These are phyloP conservation scores for Eupsilia transversa DNA, from an alignment of 2,888 invertebrate species.

Conservation along the genomic window DNA sequence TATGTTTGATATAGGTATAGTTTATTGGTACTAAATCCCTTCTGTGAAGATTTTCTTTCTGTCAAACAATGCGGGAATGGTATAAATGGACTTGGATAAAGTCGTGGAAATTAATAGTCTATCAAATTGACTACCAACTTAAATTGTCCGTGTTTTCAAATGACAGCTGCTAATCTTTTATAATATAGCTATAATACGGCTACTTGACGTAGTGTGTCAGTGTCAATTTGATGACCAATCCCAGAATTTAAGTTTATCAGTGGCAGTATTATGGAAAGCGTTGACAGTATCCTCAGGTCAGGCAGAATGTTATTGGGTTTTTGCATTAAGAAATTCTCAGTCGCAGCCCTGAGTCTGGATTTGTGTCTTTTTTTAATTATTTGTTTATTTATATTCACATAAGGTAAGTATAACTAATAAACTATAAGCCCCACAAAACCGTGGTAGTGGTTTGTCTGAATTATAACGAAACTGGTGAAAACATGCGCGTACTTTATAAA, in stretches of 20 bases:
- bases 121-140: neutral
- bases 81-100: neutral
- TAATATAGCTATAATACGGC: neutral
- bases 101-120: neutral
- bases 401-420: no score
- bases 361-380: no score
- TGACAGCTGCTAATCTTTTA: neutral
- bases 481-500: no score
- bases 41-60: neutral
- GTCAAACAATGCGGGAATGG: neutral
- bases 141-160: neutral
- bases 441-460: no score
- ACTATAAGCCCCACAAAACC: no score
- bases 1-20: conserved; percentile 27
- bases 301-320: neutral
- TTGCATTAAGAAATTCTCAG: neutral
- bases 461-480: neutral
- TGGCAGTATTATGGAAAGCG: neutral
- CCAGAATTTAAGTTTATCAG: neutral
- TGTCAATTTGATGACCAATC: neutral
- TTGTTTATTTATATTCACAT: no score
- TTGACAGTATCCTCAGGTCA: no score
- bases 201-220: neutral
- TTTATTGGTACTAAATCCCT: conserved; percentile 28
- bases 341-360: neutral